Percentiles rank a stretch among this genome's conserved stretches.
phyloP scores from a whole-genome alignment of 2,797 vertebrate genomes.

The Acanthurus leucopareius region DNA sequence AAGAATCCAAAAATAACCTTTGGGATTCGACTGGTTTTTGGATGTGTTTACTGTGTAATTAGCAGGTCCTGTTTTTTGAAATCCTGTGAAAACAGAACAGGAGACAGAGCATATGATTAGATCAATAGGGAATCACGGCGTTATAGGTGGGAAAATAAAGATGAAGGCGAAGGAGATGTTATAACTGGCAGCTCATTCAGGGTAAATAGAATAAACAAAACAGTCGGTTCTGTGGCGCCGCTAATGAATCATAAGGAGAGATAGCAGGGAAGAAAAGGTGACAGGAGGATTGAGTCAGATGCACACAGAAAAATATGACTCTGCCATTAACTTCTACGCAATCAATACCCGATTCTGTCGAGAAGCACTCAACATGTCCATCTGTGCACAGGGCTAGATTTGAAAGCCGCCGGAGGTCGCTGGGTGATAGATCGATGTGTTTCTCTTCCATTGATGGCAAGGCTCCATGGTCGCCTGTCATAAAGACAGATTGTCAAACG shows the following conservation, averaged over 20 bases:
- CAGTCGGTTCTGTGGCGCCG: slow-evolving; percentile 53
- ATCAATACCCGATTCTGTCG: slow-evolving; percentile 85
- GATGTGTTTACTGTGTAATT: slow-evolving; percentile 58
- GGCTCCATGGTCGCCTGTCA: slow-evolving; percentile 80
- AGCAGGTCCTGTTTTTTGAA: slow-evolving; percentile 54
- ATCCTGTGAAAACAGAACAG: slow-evolving; percentile 53
- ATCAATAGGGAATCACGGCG: slow-evolving; percentile 65
- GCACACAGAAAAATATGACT: slow-evolving; percentile 78
- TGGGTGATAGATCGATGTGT: slow-evolving; percentile 84
- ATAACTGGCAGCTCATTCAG: slow-evolving; percentile 57
- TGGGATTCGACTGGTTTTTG: slow-evolving; percentile 53
- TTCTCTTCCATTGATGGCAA: slow-evolving; percentile 82
- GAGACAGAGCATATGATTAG: slow-evolving; percentile 61
- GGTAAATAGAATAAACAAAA: slow-evolving; percentile 69
- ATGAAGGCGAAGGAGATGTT: slow-evolving; percentile 48
- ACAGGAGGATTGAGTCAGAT: slow-evolving; percentile 68
- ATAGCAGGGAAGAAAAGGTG: slow-evolving; percentile 62
- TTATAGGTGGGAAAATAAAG: slow-evolving; percentile 58
- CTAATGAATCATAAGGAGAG: slow-evolving; percentile 79
- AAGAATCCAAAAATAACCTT: slow-evolving; percentile 75
- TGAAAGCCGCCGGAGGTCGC: slow-evolving; percentile 84
- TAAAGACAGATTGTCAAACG: slow-evolving; percentile 87
- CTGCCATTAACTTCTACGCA: slow-evolving; percentile 82
- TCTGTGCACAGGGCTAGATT: slow-evolving; percentile 76
- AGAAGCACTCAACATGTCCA: slow-evolving; percentile 84